Conservation (phyloP, 2,797 vertebrate species). For the Sphenopsis melanotis region DNA sequence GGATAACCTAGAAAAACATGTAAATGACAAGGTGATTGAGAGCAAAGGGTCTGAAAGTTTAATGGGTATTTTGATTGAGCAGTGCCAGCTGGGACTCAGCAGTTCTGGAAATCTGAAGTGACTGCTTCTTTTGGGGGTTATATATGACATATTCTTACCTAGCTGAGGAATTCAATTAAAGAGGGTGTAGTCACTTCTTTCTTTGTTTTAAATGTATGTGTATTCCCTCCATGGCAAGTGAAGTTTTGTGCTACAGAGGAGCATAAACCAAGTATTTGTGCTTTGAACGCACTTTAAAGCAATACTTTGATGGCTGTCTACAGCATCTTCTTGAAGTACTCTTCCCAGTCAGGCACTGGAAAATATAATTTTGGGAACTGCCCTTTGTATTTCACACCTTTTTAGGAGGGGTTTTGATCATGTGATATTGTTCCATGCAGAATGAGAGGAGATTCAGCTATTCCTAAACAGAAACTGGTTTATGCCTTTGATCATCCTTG, state of each 20-base stretch:
- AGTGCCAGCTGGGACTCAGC: neutral
- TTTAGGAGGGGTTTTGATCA: neutral
- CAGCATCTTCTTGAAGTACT: neutral
- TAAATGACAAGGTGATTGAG: neutral
- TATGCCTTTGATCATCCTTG: neutral
- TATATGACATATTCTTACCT: neutral
- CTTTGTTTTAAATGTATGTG: neutral
- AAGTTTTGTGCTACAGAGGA: neutral
- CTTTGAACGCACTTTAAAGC: neutral
- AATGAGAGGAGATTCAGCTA: neutral
- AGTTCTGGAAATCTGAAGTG: neutral
- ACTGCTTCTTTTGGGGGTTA: neutral
- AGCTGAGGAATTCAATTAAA: neutral
- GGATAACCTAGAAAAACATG: neutral
- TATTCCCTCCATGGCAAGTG: neutral
- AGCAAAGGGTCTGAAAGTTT: neutral
- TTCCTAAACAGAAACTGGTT: neutral
- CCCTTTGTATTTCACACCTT: too few relatives aligned
- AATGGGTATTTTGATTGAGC: neutral
- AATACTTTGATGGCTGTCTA: neutral
- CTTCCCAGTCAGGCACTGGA: neutral
- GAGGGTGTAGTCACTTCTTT: neutral
- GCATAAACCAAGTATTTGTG: neutral
- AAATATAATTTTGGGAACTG: neutral
- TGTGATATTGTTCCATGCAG: neutral